Base-by-base conservation (phyloP, 35 echinoderm and acorn worm genomes). In the Ophioderma brevispina region DNA sequence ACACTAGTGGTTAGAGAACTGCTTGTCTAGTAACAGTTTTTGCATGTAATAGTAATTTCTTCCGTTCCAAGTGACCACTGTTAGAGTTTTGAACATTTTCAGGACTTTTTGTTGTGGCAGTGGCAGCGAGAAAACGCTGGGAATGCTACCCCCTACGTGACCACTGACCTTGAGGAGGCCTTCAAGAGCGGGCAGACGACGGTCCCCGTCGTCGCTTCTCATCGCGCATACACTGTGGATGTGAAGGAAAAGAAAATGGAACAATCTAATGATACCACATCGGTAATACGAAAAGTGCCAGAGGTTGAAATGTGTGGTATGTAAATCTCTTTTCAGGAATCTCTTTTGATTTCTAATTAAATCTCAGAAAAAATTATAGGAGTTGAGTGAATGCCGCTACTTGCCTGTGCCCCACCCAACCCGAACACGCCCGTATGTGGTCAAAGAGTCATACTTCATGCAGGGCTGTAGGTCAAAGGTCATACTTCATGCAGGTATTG, bases 51-150 rank as follows among this genome's bases (percentile, higher is more conserved):
- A n/a, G n/a, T n/a, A n/a, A n/a, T n/a, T n/a, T n/a, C n/a, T n/a
- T n/a, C n/a, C n/a, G n/a, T n/a, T n/a, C n/a, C n/a, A n/a, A 52
- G 46, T 52, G 46, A 8, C 21, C 46, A 52, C 46, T 52, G 8
- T 11, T 52, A 52, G 46, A 11, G 46, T 21, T 52, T 90, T 56
- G 34, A 31, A 33, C 33, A 33, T 40, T 5, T 76, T 15, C 78
- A n/a, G n/a, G n/a, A n/a, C n/a, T n/a, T n/a, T 98, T 86, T 86
- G 81, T 94, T 21, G n/a, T 98, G 96, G 96, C 89, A 98, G 64
- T 98, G 96, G 96, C 92, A 98, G 59, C 80, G 82, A 3, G 94
- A 92, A 92, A 88, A 98, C 79, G 70, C 89, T 28, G n/a, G n/a
- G n/a, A n/a, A n/a, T n/a, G 92, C 94, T 64, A 17, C 30, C 30